phyloP scores from a whole-genome alignment of 1,140 invertebrate genomes.

The Branchinecta lindahli region DNA sequence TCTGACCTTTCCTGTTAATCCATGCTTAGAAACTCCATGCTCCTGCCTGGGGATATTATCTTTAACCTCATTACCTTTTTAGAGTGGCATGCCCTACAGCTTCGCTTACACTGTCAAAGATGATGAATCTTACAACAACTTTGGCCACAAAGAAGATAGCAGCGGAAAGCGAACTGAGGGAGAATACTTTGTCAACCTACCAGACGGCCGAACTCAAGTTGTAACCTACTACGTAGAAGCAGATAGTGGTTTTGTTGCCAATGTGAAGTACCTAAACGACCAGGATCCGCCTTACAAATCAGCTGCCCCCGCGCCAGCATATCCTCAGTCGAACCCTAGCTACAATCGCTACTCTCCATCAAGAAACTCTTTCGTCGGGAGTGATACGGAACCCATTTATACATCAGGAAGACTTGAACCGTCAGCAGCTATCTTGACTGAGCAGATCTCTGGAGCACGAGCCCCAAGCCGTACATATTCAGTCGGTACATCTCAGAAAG shows the following conservation, averaged over 20 bases:
- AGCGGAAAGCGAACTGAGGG: conserved; percentile 23
- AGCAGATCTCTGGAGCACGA: neutral
- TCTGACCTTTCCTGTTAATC: too few relatives aligned
- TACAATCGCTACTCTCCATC: neutral
- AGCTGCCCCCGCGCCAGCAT: neutral
- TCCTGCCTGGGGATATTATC: too few relatives aligned
- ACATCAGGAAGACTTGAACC: neutral
- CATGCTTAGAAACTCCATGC: too few relatives aligned
- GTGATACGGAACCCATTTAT: neutral
- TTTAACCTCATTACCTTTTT: neutral
- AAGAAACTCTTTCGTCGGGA: too few relatives aligned
- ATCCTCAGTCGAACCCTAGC: neutral
- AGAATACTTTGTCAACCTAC: conserved; percentile 22
- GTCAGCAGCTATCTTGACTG: neutral
- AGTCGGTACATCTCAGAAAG: neutral
- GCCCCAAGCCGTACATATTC: neutral
- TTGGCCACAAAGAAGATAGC: conserved; percentile 22
- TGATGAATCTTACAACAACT: conserved; percentile 21
- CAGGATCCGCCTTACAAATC: conserved; percentile 11
- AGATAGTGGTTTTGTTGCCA: conserved; percentile 19
- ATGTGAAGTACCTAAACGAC: conserved; percentile 16
- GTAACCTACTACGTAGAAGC: conserved; percentile 23
- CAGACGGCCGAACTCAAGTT: conserved; percentile 22
- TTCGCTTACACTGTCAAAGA: conserved; percentile 23
- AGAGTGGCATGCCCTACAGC: conserved; percentile 15